A percentile compares a stretch with the other conserved stretches of the same genome.
These are phyloP conservation scores for Cataglyphis cursor DNA, from an alignment of 2,888 invertebrate species.

Conservation along the genomic window DNA sequence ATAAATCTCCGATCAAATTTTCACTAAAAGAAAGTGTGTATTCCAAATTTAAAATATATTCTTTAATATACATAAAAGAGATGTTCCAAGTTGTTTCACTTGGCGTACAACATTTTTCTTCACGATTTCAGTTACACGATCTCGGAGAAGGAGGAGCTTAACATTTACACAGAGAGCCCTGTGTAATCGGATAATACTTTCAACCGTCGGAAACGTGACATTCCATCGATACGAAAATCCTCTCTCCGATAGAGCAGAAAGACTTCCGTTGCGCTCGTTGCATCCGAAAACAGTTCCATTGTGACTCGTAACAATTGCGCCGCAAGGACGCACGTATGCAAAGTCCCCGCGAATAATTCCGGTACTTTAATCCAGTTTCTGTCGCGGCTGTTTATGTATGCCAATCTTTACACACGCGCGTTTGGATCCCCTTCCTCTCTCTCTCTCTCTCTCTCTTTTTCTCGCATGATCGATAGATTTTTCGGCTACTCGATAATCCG, in stretches of 20 bases:
- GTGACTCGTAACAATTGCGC: conserved; percentile 65
- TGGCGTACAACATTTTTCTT: not conserved
- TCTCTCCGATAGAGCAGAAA: conserved; percentile 62
- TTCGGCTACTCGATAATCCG: conserved; percentile 81
- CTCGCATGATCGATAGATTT: conserved; percentile 74
- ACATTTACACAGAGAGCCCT: conserved; percentile 31
- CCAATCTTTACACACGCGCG: conserved; percentile 73
- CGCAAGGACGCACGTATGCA: conserved; percentile 72
- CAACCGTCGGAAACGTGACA: conserved; percentile 67
- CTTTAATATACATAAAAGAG: conserved; percentile 8
- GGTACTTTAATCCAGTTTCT: conserved; percentile 78
- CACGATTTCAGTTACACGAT: conserved; percentile 26
- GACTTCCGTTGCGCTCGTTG: conserved; percentile 66
- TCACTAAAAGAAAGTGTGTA: not conserved
- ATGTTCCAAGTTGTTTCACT: not conserved
- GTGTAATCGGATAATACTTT: conserved; percentile 72
- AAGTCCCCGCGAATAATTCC: conserved; percentile 76
- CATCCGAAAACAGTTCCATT: conserved; percentile 62
- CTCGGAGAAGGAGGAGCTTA: conserved; percentile 26
- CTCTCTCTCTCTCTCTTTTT: not conserved
- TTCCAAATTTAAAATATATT: not conserved
- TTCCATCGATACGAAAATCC: conserved; percentile 67
- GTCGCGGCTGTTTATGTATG: conserved; percentile 79
- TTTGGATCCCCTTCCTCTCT: conserved; percentile 49
- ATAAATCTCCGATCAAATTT: not conserved